Evolutionary conservation across 1,140 invertebrate species (phyloP), one percentile per base, ranked within the genome.

Genomic region (Euglossa dilemma): DNA sequence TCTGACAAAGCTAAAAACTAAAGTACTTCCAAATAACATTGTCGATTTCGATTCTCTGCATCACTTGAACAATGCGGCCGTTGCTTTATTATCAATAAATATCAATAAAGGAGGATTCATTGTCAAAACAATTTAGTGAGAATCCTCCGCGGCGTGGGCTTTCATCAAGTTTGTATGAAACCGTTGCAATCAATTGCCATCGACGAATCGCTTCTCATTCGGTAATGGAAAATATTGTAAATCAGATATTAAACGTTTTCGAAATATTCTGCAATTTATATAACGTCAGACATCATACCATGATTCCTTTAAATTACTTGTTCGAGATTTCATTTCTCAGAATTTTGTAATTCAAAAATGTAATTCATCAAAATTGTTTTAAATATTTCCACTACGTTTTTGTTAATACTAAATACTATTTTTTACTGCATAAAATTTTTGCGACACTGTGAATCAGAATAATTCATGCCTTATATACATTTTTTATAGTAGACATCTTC

Each of bases 21-120:
- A 20, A 69, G 76, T 45, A 43, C 4, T 20, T 16, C 52, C 6
- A 36, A 76, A 64, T n/a, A 43, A 28, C 45, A 23, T 52, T 28
- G 52, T 77, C 56, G 64, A 57, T 61, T 52, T 67, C 36, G 8
- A 8, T 56, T 50, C 43, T 36, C n/a, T 0, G 16, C 25, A 28
- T 63, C 45, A 0, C 18, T 63, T 28, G 43, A 57, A 75, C 25
- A 63, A 45, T 23, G 25, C 47, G 25, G 20, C 23, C 47, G 5
- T 64, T 18, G 67, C 28, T 80, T 74, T 74, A 64, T 80, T 63
- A n/a, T n/a, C n/a, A n/a, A n/a, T n/a, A 74, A 80, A 74, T 80
- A 80, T 63, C 70, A 23, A 80, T 64, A 28, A 59, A 74, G 59
- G 67, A 28, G 18, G 56, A 71, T 79, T 61, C 52, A 71, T 71